Evolutionary conservation across 2,113 vertebrate genomes (phyloP).

Genomic region (Scomber colias): DNA sequence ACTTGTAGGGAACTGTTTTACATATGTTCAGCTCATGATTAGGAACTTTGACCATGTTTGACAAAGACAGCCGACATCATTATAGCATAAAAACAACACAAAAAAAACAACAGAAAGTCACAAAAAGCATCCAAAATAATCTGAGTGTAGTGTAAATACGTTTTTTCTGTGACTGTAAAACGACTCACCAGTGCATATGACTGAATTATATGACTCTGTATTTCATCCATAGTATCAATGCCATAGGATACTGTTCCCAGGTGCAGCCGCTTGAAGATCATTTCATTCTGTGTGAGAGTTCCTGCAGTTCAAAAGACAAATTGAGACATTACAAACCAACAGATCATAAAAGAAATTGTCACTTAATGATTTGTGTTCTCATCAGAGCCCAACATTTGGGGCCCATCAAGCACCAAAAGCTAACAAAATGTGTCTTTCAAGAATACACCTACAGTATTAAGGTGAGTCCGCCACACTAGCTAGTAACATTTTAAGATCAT

Average conservation of each 20-base stretch:
- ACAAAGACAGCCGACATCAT: not conserved
- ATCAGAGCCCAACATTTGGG: too few species aligned
- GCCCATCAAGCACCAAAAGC: not conserved
- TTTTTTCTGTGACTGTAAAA: not conserved
- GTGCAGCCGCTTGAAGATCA: conserved; percentile 97
- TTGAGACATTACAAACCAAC: not conserved
- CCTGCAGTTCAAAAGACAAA: conserved; percentile 82
- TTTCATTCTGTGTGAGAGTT: conserved; percentile 97
- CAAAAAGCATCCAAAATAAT: too few species aligned
- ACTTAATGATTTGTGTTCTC: not conserved
- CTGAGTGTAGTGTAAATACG: too few species aligned
- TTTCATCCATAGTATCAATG: conserved; percentile 98
- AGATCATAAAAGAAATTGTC: not conserved
- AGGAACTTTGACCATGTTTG: not conserved
- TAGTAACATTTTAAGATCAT: too few species aligned
- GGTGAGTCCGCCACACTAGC: too few species aligned
- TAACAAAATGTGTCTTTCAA: too few species aligned
- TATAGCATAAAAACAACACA: not conserved
- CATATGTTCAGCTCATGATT: too few species aligned
- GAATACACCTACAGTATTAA: too few species aligned
- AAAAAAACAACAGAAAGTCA: too few species aligned
- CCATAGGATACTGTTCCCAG: conserved; percentile 97
- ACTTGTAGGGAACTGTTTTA: too few species aligned
- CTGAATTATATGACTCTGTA: conserved; percentile 91
- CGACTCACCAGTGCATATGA: conserved; percentile 89